These are phyloP conservation scores for Sitobion miscanthi DNA, from an alignment of 1,140 invertebrate species.

Conservation along the genomic window DNA sequence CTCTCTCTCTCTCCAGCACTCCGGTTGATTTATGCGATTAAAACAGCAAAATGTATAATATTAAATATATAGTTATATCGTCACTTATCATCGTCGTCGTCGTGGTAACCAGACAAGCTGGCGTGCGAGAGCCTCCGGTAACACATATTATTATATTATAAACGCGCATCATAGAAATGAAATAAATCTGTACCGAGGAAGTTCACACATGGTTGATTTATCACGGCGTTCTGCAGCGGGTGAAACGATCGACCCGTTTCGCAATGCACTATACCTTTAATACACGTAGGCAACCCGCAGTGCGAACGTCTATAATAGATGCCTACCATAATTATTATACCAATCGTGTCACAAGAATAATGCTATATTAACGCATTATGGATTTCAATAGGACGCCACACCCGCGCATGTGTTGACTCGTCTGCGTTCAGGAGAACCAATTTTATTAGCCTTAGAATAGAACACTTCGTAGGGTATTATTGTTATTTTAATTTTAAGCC, in stretches of 20 bases:
- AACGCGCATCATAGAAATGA: not conserved
- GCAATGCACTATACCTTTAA: not conserved
- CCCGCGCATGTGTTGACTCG: not conserved
- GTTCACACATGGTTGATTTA: not conserved
- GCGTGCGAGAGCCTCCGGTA: not conserved
- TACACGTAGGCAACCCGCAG: not conserved
- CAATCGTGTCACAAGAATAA: not conserved
- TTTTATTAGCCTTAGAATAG: too few species aligned
- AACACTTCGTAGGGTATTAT: too few species aligned
- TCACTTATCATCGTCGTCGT: not conserved
- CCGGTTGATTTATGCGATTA: not conserved
- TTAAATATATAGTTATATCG: not conserved
- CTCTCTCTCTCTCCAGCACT: too few species aligned
- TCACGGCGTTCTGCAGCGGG: not conserved
- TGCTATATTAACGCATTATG: not conserved
- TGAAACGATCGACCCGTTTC: constrained; percentile 5
- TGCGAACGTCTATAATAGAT: not conserved
- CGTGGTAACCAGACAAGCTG: not conserved
- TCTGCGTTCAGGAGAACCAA: not conserved
- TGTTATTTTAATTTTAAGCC: too few species aligned
- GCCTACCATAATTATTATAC: not conserved
- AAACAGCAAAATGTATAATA: not conserved
- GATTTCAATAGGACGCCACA: not conserved
- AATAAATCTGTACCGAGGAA: not conserved
- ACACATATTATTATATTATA: not conserved